A percentile compares a stretch with the other conserved stretches of the same genome.
Conservation (phyloP, 1,140 invertebrate species). For the Callitettix versicolor region DNA sequence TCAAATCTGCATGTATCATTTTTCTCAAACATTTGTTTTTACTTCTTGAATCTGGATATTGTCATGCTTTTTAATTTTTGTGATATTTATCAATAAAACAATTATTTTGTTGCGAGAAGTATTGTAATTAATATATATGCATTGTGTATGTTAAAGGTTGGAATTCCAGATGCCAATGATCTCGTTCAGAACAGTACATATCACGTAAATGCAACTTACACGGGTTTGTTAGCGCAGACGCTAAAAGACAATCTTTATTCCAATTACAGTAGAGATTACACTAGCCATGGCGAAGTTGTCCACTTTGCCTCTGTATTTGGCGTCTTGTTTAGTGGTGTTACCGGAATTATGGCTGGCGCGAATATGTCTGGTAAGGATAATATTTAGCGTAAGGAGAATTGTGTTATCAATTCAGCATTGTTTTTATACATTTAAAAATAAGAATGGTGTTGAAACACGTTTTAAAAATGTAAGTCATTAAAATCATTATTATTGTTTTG, state of each 20-base stretch:
- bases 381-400: not conserved
- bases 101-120: no score
- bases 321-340: constrained; percentile 89
- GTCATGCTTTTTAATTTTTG: no score
- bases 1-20: no score
- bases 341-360: constrained; percentile 98
- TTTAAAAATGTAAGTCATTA: no score
- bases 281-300: constrained; percentile 51
- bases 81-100: no score
- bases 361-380: constrained; percentile 85
- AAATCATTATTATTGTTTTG: no score
- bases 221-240: constrained; percentile 63
- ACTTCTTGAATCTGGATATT: no score
- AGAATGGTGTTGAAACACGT: no score
- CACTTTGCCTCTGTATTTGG: constrained; percentile 91
- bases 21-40: no score
- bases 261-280: constrained; percentile 79
- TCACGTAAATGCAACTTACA: constrained; percentile 55
- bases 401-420: not conserved
- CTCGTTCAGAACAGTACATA: constrained; percentile 46
- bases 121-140: no score
- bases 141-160: constrained; percentile 39
- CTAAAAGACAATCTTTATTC: constrained; percentile 64
- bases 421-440: no score
- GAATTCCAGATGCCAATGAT: constrained; percentile 59